phyloP scores from a whole-genome alignment of 2,797 vertebrate species.

The Chelonia mydas region DNA sequence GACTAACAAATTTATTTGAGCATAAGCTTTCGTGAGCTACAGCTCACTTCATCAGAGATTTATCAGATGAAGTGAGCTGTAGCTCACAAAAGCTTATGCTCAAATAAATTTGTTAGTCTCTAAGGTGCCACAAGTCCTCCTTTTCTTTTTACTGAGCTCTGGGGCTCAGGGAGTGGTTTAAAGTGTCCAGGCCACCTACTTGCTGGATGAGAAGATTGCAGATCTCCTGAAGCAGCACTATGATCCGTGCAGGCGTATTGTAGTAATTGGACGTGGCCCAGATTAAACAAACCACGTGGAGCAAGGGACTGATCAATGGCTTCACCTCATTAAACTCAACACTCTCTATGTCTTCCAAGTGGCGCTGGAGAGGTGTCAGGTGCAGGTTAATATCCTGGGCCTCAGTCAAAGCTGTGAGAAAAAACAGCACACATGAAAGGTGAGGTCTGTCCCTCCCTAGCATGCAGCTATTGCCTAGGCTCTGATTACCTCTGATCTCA shows the following conservation, averaged over 20 bases:
- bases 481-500: not conserved
- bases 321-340: slow-evolving; percentile 85
- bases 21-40: no score
- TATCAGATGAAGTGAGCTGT: no score
- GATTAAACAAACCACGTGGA: slow-evolving; percentile 90
- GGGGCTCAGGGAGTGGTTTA: not conserved
- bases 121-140: no score
- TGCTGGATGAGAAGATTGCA: slow-evolving; percentile 94
- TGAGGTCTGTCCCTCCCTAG: not conserved
- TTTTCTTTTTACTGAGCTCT: not conserved
- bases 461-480: fast-evolving
- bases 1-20: no score
- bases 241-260: slow-evolving; percentile 82
- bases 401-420: slow-evolving; percentile 86
- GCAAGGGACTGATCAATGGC: slow-evolving; percentile 82
- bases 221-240: slow-evolving; percentile 90
- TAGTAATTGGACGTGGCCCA: slow-evolving; percentile 91
- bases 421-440: not conserved
- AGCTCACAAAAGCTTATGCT: no score
- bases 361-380: slow-evolving; percentile 84
- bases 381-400: slow-evolving; percentile 87
- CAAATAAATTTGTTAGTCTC: no score
- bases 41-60: no score
- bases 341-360: slow-evolving; percentile 86
- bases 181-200: slow-evolving; percentile 62